Evolutionary conservation across 2,113 vertebrate genomes (phyloP), one percentile per base, ranked within the genome.

Genomic region (Tetraodon nigroviridis): DNA sequence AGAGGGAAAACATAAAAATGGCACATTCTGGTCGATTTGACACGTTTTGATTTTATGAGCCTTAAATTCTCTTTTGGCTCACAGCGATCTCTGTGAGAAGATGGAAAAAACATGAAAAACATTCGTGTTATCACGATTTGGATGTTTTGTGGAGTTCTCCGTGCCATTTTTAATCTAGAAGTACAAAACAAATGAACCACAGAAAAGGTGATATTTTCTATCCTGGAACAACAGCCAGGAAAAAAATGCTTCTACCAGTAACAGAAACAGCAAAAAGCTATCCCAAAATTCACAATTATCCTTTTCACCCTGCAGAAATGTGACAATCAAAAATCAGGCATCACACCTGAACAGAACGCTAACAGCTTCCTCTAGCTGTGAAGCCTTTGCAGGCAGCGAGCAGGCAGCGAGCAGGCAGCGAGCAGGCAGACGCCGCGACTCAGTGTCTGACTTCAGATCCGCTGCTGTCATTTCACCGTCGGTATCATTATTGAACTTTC

Each of bases 401-500:
- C 69, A 67, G 57, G 51, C 59, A 69, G 46, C n/a, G n/a, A n/a
- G 57, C 76, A 62, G 69, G 70, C 78, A 61, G 52, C 3, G 62
- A 74, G 67, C 69, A 67, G 57, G 51, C 59, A 69, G 46, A 73
- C 67, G 37, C 62, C 58, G 68, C 64, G 62, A 59, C 71, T 75
- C 76, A 52, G 64, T 80, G 79, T 56, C 75, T 72, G 66, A 69
- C 72, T 66, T 67, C 71, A 80, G 70, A 80, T 67, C 77, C 69
- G 71, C 69, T 62, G 67, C 71, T 84, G 83, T 84, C 78, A 82
- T 82, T 78, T 84, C 73, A 84, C 70, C 56, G 63, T 70, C 60
- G 63, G 51, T 63, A 69, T 83, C 78, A 83, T 87, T 71, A 81
- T 65, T 24, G 70, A 71, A 69, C 63, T 75, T 78, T 78, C 68